Percentiles rank a stretch among this genome's conserved stretches.
Evolutionary conservation across 2,888 invertebrate genomes (phyloP).

Genomic region (Camptogramma bilineatum): DNA sequence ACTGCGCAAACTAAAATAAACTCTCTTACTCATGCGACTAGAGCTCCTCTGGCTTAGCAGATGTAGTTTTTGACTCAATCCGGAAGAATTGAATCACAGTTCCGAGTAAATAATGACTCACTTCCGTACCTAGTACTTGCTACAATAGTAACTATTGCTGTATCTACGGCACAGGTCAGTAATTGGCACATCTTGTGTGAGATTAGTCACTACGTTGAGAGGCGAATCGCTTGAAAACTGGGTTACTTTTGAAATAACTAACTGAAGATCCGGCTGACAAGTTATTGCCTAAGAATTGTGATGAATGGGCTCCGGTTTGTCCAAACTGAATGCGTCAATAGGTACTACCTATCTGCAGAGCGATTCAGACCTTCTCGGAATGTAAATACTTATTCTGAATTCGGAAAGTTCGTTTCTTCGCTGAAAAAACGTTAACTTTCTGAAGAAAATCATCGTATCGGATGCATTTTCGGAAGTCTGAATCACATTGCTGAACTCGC

Average conservation of each 20-base stretch:
- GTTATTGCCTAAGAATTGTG: constrained; percentile 5
- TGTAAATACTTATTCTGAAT: too few species aligned
- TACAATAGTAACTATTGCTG: constrained; percentile 23
- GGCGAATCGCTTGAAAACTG: constrained; percentile 40
- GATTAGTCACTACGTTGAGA: constrained; percentile 37
- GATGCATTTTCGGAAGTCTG: too few species aligned
- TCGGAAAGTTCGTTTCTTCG: too few species aligned
- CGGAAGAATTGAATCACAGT: constrained; percentile 75
- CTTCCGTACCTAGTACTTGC: constrained; percentile 59
- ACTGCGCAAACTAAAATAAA: constrained; percentile 45
- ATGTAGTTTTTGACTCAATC: constrained; percentile 61
- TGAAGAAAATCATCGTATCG: too few species aligned
- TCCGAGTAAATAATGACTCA: constrained; percentile 77
- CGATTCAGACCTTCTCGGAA: too few species aligned
- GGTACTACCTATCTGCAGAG: too few species aligned
- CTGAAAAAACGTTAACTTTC: too few species aligned
- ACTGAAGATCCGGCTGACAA: constrained; percentile 35
- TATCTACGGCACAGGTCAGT: constrained; percentile 46
- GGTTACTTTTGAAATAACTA: constrained; percentile 22
- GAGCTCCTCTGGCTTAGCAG: constrained; percentile 39
- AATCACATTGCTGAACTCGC: too few species aligned
- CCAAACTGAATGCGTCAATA: constrained; percentile 9
- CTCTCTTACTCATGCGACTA: constrained; percentile 47
- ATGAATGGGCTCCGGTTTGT: constrained; percentile 20
- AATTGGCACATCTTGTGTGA: constrained; percentile 49